phyloP scores from a whole-genome alignment of 1,140 invertebrate species.

The Phthorimaea operculella region DNA sequence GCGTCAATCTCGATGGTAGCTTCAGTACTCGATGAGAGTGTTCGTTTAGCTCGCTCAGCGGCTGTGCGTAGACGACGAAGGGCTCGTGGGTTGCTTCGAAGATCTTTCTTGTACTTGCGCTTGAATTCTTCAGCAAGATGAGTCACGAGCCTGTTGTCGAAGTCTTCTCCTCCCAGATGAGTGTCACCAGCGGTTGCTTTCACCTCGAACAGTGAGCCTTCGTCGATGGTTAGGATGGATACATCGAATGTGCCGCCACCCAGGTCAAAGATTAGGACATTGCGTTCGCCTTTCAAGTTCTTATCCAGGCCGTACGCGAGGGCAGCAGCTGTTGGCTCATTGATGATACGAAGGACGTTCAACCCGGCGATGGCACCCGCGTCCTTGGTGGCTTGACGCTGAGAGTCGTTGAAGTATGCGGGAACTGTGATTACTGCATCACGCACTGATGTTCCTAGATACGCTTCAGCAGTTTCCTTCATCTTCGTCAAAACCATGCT shows the following conservation, averaged over 20 bases:
- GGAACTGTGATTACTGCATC: conserved; percentile 70
- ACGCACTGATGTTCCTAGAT: conserved; percentile 74
- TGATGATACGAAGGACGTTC: conserved; percentile 78
- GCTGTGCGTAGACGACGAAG: conserved; percentile 74
- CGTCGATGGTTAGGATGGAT: conserved; percentile 87
- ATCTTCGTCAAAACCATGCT: conserved; percentile 73
- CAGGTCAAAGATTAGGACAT: conserved; percentile 76
- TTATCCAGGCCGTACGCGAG: conserved; percentile 79
- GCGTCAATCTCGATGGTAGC: conserved; percentile 71
- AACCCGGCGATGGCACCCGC: conserved; percentile 76
- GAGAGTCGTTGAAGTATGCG: conserved; percentile 41
- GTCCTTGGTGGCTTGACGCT: conserved; percentile 77
- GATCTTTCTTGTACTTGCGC: conserved; percentile 66
- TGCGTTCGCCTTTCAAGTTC: conserved; percentile 74
- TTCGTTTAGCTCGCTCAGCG: conserved; percentile 72
- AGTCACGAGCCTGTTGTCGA: conserved; percentile 85
- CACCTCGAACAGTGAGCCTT: conserved; percentile 82
- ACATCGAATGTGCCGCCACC: conserved; percentile 82
- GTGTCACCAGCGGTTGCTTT: conserved; percentile 82
- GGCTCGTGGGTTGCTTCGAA: conserved; percentile 59
- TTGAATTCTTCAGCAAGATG: conserved; percentile 73
- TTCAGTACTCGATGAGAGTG: conserved; percentile 70
- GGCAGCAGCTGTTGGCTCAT: conserved; percentile 80
- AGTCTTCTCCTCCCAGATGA: conserved; percentile 85
- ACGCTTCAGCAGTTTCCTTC: conserved; percentile 75